Evolutionary conservation across 2,888 invertebrate species (phyloP).

Genomic region (Fragum whitleyi): DNA sequence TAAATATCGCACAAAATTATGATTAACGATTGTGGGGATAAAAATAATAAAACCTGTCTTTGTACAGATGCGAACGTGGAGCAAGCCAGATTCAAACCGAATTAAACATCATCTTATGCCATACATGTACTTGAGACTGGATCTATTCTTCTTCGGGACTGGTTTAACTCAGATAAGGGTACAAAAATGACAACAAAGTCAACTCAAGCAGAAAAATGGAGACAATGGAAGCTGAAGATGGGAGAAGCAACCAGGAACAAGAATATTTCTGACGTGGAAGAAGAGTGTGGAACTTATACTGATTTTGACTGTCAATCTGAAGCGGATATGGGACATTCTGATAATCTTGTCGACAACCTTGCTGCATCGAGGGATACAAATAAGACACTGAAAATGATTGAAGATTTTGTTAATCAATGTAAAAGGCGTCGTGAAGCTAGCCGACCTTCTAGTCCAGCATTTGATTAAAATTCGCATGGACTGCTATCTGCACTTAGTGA

Average conservation of each 20-base stretch:
- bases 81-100: too few relatives aligned
- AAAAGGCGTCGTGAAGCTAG: background rate
- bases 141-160: too few relatives aligned
- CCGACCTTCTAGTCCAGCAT: too few relatives aligned
- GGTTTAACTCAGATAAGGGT: too few relatives aligned
- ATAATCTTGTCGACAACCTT: too few relatives aligned
- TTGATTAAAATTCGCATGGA: too few relatives aligned
- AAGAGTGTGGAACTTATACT: background rate
- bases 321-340: background rate
- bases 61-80: too few relatives aligned
- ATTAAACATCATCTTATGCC: background rate
- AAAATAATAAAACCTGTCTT: too few relatives aligned
- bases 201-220: constrained; percentile 15
- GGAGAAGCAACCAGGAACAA: background rate
- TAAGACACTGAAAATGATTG: constrained; percentile 3
- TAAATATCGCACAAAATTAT: too few relatives aligned
- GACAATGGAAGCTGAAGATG: constrained; percentile 23
- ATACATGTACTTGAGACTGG: background rate
- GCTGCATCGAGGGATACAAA: background rate
- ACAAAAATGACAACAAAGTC: background rate
- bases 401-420: constrained; percentile 1
- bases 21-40: too few relatives aligned
- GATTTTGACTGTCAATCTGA: background rate
- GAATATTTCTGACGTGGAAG: background rate
- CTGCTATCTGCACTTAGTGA: too few relatives aligned